Evolutionary conservation across 2,888 invertebrate genomes (phyloP), one percentile per base, ranked within the genome.

Genomic region (Lithosia quadra): DNA sequence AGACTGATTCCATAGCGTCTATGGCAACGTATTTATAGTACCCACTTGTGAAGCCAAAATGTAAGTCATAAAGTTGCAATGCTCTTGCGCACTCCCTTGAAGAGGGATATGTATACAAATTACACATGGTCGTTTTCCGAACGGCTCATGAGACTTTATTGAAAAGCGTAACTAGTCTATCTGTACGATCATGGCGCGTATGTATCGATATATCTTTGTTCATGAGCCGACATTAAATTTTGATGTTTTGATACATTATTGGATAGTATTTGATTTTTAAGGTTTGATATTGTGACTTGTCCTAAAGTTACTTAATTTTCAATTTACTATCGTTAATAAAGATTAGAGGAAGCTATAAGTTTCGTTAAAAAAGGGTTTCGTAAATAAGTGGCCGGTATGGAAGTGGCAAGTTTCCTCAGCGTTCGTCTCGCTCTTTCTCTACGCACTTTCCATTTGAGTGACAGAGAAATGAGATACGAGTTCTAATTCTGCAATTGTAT

Each of bases 261-360:
- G 85, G 74, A 82, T 73, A 74, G 73, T 66, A 72, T 76, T 75
- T 78, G 86, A 89, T 90, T 90, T n/a, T 87, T 84, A 90, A 89
- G 82, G 84, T 90, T 91, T 90, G 88, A 90, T 91, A 92, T 91
- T 88, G 91, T 91, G 88, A 88, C 83, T 89, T 87, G 89, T 91
- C 88, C 83, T 86, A 86, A 89, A 83, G 77, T 85, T 84, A 86
- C 84, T 86, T 84, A 81, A 85, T 88, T 89, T 89, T 85, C 78
- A 85, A 86, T 84, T 83, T 83, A 86, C 84, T 88, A 84, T 90
- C 80, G 87, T 86, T 89, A 86, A 83, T 86, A 88, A 87, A 85
- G 69, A 83, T 86, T 85, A 86, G 84, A 77, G 76, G 78, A 86
- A 84, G 84, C 85, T 86, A 81, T 81, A 77, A 80, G 80, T 79